Percentiles rank a stretch among this genome's conserved stretches.
Evolutionary conservation across 2,888 invertebrate genomes (phyloP).

Genomic region (Kuschelorhynchus macadamiae): DNA sequence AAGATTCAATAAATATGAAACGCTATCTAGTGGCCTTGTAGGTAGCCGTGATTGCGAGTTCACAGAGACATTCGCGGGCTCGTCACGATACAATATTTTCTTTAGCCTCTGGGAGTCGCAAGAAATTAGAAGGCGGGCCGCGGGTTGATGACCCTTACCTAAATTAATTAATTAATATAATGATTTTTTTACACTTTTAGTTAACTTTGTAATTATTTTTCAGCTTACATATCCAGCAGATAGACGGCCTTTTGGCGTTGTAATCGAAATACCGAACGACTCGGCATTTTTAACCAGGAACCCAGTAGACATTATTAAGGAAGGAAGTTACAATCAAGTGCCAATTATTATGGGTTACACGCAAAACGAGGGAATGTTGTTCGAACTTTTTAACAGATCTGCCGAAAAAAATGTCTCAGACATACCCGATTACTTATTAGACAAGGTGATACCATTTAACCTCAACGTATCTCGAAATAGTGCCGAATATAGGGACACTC

Average conservation of each 20-base stretch:
- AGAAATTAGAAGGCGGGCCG: too few species aligned
- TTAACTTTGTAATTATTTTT: not conserved
- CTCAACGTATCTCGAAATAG: conserved; percentile 54
- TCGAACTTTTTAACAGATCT: conserved; percentile 49
- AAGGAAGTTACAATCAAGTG: conserved; percentile 61
- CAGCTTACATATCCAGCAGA: conserved; percentile 24
- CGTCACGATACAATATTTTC: too few species aligned
- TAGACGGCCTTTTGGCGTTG: conserved; percentile 51
- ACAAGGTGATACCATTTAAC: conserved; percentile 52
- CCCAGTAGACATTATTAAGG: conserved; percentile 57
- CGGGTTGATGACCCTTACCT: too few species aligned
- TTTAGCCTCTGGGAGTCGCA: too few species aligned
- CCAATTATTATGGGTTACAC: conserved; percentile 64
- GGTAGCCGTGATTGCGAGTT: too few species aligned
- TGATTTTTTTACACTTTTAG: too few species aligned
- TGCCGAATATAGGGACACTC: conserved; percentile 31
- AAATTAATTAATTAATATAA: too few species aligned
- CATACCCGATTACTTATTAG: conserved; percentile 32
- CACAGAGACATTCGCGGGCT: too few species aligned
- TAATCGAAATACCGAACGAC: conserved; percentile 51
- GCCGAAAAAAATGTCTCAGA: not conserved
- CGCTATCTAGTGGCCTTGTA: too few species aligned
- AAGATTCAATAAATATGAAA: too few species aligned
- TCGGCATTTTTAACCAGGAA: conserved; percentile 58
- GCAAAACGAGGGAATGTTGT: conserved; percentile 61